Evolutionary conservation across 2,113 vertebrate species (phyloP).

Genomic region (Festucalex cinctus): DNA sequence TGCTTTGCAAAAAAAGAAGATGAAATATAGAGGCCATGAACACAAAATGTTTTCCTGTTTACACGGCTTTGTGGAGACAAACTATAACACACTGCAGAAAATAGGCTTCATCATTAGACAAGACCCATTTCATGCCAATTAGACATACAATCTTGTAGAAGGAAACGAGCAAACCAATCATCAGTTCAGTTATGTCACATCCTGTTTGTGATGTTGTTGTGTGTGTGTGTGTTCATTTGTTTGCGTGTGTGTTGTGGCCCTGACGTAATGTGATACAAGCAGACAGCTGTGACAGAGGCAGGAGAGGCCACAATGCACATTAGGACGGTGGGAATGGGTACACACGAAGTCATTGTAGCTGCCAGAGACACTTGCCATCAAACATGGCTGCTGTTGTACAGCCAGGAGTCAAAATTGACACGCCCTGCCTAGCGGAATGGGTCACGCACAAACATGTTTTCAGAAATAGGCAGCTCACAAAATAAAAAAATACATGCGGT

Average conservation of each 20-base stretch:
- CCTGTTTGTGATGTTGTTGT: conserved; percentile 31
- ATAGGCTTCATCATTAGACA: conserved; percentile 31
- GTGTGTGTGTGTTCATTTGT: not conserved
- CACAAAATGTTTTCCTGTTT: too few species aligned
- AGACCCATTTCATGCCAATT: conserved; percentile 45
- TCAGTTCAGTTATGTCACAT: conserved; percentile 38
- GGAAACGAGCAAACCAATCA: conserved; percentile 42
- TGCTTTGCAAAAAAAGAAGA: too few species aligned
- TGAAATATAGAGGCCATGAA: too few species aligned
- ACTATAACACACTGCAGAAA: conserved; percentile 17
- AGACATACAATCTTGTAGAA: conserved; percentile 30
- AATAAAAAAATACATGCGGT: too few species aligned
- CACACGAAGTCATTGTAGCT: conserved; percentile 59
- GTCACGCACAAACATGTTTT: not conserved
- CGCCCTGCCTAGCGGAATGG: not conserved
- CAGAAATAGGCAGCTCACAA: not conserved
- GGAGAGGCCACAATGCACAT: conserved; percentile 48
- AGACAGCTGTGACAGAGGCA: conserved; percentile 56
- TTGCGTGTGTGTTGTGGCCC: conserved; percentile 1
- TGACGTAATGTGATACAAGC: conserved; percentile 47
- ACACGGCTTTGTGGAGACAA: conserved; percentile 1
- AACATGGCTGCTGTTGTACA: conserved; percentile 35
- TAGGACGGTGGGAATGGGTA: conserved; percentile 49
- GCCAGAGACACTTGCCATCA: conserved; percentile 54
- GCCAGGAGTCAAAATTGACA: conserved; percentile 34